Evolutionary conservation across 2,888 invertebrate genomes (phyloP).

Genomic region (Yponomeuta plumbellus): DNA sequence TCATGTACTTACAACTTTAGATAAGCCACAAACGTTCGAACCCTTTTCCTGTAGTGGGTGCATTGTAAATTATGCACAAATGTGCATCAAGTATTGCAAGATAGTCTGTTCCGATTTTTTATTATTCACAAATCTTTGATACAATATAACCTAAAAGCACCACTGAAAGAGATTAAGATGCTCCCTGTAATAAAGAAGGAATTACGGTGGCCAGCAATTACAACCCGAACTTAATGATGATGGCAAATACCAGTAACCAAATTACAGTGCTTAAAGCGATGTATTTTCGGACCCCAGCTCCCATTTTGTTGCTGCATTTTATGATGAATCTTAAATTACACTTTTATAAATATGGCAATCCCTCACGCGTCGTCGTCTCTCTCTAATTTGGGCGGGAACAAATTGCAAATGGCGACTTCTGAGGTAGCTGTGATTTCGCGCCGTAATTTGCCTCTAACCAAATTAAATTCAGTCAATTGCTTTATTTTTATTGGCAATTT

Average conservation of each 20-base stretch:
- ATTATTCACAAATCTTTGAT: too few relatives aligned
- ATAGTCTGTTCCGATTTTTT: too few relatives aligned
- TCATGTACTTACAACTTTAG: too few relatives aligned
- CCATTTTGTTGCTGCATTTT: conserved; percentile 8
- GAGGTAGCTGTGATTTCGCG: conserved; percentile 35
- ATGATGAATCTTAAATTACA: conserved; percentile 7
- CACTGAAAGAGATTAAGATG: background rate
- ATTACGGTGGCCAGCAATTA: conserved; percentile 2
- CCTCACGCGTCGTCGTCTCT: conserved; percentile 1
- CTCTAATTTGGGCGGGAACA: conserved; percentile 33
- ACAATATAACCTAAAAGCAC: background rate
- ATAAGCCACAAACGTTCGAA: too few relatives aligned
- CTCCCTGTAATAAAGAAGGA: background rate
- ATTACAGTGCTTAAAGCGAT: conserved; percentile 4
- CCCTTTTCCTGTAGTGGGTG: too few relatives aligned
- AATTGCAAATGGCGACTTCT: conserved; percentile 35
- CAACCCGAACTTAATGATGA: conserved; percentile 8
- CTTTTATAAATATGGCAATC: conserved; percentile 23
- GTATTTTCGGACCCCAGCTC: background rate
- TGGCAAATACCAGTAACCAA: conserved; percentile 1
- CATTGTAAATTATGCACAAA: too few relatives aligned
- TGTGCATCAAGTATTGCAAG: too few relatives aligned
- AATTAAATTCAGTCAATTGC: conserved; percentile 31
- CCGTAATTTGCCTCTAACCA: conserved; percentile 29
- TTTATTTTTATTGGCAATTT: conserved; percentile 42